Evolutionary conservation across 2,888 invertebrate species (phyloP).

Genomic region (Cactoblastis cactorum): DNA sequence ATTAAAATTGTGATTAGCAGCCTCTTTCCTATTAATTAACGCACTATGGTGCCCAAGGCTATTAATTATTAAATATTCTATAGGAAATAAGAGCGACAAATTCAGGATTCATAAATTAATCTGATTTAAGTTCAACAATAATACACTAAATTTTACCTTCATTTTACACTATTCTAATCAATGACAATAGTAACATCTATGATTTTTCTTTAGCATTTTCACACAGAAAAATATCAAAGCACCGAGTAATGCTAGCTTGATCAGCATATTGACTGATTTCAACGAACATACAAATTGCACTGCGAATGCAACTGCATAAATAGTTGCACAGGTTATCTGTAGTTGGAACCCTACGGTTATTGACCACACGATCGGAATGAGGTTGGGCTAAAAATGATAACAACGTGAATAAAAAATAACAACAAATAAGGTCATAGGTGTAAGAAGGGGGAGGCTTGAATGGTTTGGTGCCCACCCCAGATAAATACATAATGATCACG

Average conservation of each 20-base stretch:
- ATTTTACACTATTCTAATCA: constrained; percentile 20
- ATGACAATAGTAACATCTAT: constrained; percentile 44
- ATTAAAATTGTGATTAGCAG: too few relatives aligned
- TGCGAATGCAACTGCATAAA: constrained; percentile 26
- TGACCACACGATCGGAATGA: constrained; percentile 29
- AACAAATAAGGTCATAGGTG: constrained; percentile 27
- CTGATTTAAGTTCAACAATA: background rate
- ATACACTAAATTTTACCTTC: constrained; percentile 2
- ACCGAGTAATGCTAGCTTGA: constrained; percentile 63
- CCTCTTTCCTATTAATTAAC: too few relatives aligned
- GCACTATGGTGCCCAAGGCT: too few relatives aligned
- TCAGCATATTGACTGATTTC: constrained; percentile 48
- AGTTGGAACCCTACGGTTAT: constrained; percentile 27
- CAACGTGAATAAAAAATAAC: constrained; percentile 33
- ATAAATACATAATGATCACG: too few relatives aligned
- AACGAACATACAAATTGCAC: constrained; percentile 31
- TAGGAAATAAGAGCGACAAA: too few relatives aligned
- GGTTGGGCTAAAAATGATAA: too few relatives aligned
- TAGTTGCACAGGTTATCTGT: constrained; percentile 32
- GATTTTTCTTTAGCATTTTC: constrained; percentile 51
- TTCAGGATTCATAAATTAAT: background rate
- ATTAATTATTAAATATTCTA: too few relatives aligned
- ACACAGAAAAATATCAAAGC: constrained; percentile 57
- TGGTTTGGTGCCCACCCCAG: too few relatives aligned
- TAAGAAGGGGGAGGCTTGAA: too few relatives aligned